Conservation (phyloP, 1,140 invertebrate genomes). For the Oryzaephilus surinamensis region DNA sequence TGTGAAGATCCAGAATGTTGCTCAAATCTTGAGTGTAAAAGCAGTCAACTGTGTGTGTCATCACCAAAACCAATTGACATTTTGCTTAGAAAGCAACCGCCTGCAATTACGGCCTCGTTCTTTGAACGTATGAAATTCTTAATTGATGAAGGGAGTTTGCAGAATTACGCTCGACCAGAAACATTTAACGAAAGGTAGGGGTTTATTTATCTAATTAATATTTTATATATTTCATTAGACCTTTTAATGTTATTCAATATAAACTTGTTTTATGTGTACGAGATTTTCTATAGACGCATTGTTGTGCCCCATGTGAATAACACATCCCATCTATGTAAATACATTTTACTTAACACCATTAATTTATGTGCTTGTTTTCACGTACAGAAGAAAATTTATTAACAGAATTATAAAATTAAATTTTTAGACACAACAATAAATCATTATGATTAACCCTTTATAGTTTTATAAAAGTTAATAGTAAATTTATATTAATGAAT, state of each 20-base stretch:
- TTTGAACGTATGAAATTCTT: constrained; percentile 97
- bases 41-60: constrained; percentile 79
- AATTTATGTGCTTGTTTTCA: constrained; percentile 9
- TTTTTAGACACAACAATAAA: not conserved
- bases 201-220: not conserved
- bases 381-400: not conserved
- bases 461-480: too few species aligned
- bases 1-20: constrained; percentile 98
- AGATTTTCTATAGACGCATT: constrained; percentile 49
- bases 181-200: constrained; percentile 95
- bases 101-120: constrained; percentile 92
- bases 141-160: constrained; percentile 93
- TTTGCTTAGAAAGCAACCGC: constrained; percentile 84
- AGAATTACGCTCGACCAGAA: constrained; percentile 88
- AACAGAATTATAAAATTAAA: not conserved
- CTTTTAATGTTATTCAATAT: constrained; percentile 8
- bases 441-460: too few species aligned
- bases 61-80: constrained; percentile 91
- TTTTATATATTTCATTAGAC: constrained; percentile 6
- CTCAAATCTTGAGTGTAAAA: constrained; percentile 64
- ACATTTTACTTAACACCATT: constrained; percentile 22
- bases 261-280: constrained; percentile 14
- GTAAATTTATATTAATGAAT: constrained; percentile 4
- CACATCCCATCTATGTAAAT: constrained; percentile 26
- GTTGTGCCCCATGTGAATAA: constrained; percentile 59